Evolutionary conservation across 1,140 invertebrate species (phyloP), one percentile per base, ranked within the genome.

Genomic region (Macrocentrus cingulum): DNA sequence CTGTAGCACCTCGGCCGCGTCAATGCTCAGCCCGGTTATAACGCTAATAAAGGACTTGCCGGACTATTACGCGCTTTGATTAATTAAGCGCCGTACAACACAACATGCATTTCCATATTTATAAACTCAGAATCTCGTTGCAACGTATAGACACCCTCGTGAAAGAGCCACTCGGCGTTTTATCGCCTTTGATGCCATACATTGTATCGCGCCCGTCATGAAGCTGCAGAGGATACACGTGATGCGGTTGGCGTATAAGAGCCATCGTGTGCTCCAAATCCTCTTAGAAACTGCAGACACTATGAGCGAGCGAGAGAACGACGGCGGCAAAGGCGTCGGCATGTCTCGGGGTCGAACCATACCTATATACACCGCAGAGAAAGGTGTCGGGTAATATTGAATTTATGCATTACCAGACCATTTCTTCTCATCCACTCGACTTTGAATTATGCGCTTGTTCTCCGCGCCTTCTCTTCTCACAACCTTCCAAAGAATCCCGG

Each of bases 381-480:
- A 36, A 48, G 36, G 52, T 60, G 59, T 60, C 53, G 48, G 37
- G 45, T 54, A 55, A 60, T 60, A 54, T 60, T 60, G 59, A 60
- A 60, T 60, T 60, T 60, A 56, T 60, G 59, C 52, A 60, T 57
- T 57, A 57, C 55, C 34, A 42, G 25, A 32, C 55, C 54, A 56
- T 57, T 54, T 54, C 36, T 54, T 49, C 44, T 50, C 42, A 50
- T 41, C 32, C 29, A 50, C 15, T 32, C 45, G 36, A 22, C 46
- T 57, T 42, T 48, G 32, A 46, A 45, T 53, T 54, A 41, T 29
- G 25, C 51, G 36, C 20, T 22, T 20, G 32, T 42, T 18, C n/a
- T 16, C 9, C 15, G 20, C 11, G 41, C 16, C 16, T 42, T 42
- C n/a, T 16, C 8, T 16, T 42, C 4, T 18, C 18, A 41, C 18